A percentile compares a stretch with the other conserved stretches of the same genome.
Evolutionary conservation across 2,888 invertebrate species (phyloP).

Genomic region (Uropetala carovei): DNA sequence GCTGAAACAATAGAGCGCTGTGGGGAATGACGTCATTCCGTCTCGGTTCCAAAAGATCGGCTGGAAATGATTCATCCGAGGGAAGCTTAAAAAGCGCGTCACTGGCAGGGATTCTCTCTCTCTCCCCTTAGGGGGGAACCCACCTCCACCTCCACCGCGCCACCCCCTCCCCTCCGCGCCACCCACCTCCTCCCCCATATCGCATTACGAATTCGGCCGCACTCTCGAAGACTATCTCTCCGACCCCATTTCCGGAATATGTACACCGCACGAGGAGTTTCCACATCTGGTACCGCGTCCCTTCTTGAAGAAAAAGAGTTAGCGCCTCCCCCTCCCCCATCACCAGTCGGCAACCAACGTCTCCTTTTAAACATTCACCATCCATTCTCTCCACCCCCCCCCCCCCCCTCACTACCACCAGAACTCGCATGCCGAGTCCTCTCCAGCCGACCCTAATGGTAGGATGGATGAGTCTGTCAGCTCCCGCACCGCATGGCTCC

Average conservation of each 20-base stretch:
- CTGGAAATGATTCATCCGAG: too few species aligned
- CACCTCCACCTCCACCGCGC: too few species aligned
- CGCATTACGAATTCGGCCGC: neutral
- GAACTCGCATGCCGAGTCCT: neutral
- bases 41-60: too few species aligned
- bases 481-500: too few species aligned
- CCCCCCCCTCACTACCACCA: neutral
- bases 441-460: too few species aligned
- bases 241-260: neutral
- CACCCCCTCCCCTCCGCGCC: neutral
- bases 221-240: neutral
- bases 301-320: neutral
- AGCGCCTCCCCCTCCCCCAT: neutral
- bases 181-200: neutral
- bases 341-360: neutral
- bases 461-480: too few species aligned
- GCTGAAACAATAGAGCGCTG: too few species aligned
- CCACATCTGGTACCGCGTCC: neutral
- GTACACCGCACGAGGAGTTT: neutral
- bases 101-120: too few species aligned
- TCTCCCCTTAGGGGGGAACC: too few species aligned
- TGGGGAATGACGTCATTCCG: too few species aligned
- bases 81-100: too few species aligned
- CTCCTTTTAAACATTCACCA: neutral
- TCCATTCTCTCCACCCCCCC: neutral